Base-by-base conservation (phyloP, 2,797 vertebrate genomes). In the Balearica regulorum region DNA sequence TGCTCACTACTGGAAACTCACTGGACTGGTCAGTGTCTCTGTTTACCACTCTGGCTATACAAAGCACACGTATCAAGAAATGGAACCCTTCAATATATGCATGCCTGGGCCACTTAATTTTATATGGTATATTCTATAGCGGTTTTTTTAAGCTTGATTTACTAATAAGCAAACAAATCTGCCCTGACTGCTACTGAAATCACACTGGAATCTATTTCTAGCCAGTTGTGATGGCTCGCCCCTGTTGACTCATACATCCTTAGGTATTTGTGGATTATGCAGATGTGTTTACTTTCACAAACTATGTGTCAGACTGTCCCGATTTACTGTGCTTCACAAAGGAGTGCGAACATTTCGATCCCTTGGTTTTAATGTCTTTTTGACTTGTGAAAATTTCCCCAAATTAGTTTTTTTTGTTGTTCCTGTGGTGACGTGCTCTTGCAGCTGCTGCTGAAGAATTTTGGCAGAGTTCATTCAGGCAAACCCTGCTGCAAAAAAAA, bases 41-140 rank as follows among this genome's bases (percentile, higher is more conserved):
- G 0, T 41, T 51, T 17, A 43, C 35, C 33, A 5, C 41, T 53
- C 24, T 72, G 73, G 12, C 66, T 71, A 13, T 13, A 64, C 28
- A 19, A 81, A 62, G 35, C 53, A 44, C n/a, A 3, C 0, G 0
- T 41, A 17, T 8, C 28, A 37, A n/a, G 31, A 55, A 64, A 37
- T 28, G 2, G 73, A 78, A 57, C 25, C 5, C n/a, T 89, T 68
- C 29, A 6, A 5, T 43, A 8, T 44, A 29, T 33, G 21, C 16
- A 10, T 35, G 51, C 13, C 16, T 18, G 31, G 17, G 39, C 24
- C 48, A 18, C 28, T 41, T 69, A 12, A 31, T 66, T 87, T 49
- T 70, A 14, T 43, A 16, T 8, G 16, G 6, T 21, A 17, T 37
- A 13, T 60, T 60, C 26, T 43, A 1, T 9, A 87, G 58, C 13